phyloP scores from a whole-genome alignment of 2,888 invertebrate genomes.

The Alcis repandata region DNA sequence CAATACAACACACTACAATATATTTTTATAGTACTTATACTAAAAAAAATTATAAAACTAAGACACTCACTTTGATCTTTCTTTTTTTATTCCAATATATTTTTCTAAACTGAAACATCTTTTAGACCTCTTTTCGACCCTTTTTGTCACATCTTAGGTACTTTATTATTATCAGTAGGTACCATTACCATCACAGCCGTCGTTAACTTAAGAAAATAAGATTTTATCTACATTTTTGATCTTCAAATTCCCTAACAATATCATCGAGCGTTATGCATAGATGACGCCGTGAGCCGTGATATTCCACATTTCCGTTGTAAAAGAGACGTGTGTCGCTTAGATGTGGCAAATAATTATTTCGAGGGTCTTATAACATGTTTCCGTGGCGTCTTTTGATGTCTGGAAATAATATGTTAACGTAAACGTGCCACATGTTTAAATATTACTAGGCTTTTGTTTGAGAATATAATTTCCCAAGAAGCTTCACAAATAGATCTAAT shows the following conservation, averaged over 20 bases:
- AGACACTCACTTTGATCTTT: no score
- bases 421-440: slow-evolving; percentile 25
- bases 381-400: slow-evolving; percentile 31
- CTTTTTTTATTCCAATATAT: no score
- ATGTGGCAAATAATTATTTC: slow-evolving; percentile 30
- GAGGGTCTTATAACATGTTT: slow-evolving; percentile 23
- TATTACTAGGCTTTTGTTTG: slow-evolving; percentile 27
- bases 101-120: no score
- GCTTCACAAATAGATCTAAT: neutral
- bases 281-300: slow-evolving; percentile 13
- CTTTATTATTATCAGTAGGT: no score
- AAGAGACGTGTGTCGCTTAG: slow-evolving; percentile 22
- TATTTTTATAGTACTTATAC: no score
- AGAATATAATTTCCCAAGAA: slow-evolving; percentile 27
- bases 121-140: no score
- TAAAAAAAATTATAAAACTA: no score
- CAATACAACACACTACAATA: no score
- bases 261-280: neutral
- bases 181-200: no score
- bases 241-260: neutral
- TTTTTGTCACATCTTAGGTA: no score
- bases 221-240: neutral
- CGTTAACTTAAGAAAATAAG: neutral
- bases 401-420: slow-evolving; percentile 28
- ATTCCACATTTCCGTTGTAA: slow-evolving; percentile 16